These are phyloP conservation scores for Symphodus melops DNA, from an alignment of 2,113 vertebrate genomes.

Conservation along the genomic window DNA sequence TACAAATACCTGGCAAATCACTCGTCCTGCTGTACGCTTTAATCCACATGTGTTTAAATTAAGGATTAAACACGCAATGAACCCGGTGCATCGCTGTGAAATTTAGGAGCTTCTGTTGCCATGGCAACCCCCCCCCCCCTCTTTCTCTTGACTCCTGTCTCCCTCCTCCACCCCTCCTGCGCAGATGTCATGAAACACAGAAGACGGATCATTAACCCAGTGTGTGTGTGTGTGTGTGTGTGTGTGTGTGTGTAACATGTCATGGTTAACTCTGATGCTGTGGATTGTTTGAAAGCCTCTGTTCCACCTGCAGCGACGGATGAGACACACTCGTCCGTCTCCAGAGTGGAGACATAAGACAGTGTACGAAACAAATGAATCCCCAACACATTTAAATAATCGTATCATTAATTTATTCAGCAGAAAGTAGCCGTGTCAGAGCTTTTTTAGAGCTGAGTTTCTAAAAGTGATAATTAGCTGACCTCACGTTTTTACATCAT, in stretches of 20 bases:
- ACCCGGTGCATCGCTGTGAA: neutral
- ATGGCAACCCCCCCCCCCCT: constrained; percentile 25
- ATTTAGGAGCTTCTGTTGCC: constrained; percentile 48
- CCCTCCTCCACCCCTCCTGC: constrained; percentile 18
- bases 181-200: constrained; percentile 57
- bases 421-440: too few species aligned
- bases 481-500: too few species aligned
- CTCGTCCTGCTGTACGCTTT: too few species aligned
- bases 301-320: neutral
- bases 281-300: neutral
- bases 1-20: too few species aligned
- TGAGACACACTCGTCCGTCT: neutral
- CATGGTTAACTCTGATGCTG: too few species aligned
- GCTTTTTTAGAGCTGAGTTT: too few species aligned
- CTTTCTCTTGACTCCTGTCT: constrained; percentile 8
- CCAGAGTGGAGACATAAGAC: too few species aligned
- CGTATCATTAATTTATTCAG: too few species aligned
- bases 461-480: too few species aligned
- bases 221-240: neutral
- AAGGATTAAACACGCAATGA: neutral
- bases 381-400: too few species aligned
- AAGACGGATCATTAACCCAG: constrained; percentile 45
- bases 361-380: too few species aligned
- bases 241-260: too few species aligned
- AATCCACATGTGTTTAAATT: neutral